Evolutionary conservation across 2,888 invertebrate genomes (phyloP).

Genomic region (Napeogenes inachia): DNA sequence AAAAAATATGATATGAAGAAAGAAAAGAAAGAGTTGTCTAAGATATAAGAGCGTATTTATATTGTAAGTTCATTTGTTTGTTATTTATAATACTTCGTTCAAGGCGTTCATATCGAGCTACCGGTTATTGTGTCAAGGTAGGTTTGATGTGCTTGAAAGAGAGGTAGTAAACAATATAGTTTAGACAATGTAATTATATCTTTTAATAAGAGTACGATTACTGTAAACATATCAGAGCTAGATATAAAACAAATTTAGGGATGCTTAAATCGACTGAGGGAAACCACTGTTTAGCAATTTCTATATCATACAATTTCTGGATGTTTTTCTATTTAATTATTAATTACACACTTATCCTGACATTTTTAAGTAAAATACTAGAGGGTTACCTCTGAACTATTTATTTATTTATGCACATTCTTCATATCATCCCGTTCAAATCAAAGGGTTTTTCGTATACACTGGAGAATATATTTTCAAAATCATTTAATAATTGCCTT

Average conservation of each 20-base stretch:
- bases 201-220: conserved; percentile 35
- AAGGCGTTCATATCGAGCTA: conserved; percentile 31
- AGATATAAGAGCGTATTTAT: conserved; percentile 12
- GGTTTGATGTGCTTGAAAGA: conserved; percentile 47
- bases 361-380: too few relatives aligned
- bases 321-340: too few relatives aligned
- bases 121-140: conserved; percentile 52
- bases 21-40: neutral
- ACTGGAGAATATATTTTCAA: too few relatives aligned
- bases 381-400: too few relatives aligned
- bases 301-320: neutral
- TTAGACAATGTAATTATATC: conserved; percentile 45
- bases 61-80: conserved; percentile 26
- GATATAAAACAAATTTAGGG: conserved; percentile 3
- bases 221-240: neutral
- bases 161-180: conserved; percentile 47
- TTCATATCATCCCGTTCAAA: too few relatives aligned
- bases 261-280: conserved; percentile 3
- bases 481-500: too few relatives aligned
- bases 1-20: too few relatives aligned
- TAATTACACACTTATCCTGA: too few relatives aligned
- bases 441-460: too few relatives aligned
- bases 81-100: conserved; percentile 35
- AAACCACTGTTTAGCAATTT: neutral
- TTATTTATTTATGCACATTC: too few relatives aligned